A percentile compares a stretch with the other conserved stretches of the same genome.
Evolutionary conservation across 2,888 invertebrate species (phyloP).

Genomic region (Drosophila paranaensis): DNA sequence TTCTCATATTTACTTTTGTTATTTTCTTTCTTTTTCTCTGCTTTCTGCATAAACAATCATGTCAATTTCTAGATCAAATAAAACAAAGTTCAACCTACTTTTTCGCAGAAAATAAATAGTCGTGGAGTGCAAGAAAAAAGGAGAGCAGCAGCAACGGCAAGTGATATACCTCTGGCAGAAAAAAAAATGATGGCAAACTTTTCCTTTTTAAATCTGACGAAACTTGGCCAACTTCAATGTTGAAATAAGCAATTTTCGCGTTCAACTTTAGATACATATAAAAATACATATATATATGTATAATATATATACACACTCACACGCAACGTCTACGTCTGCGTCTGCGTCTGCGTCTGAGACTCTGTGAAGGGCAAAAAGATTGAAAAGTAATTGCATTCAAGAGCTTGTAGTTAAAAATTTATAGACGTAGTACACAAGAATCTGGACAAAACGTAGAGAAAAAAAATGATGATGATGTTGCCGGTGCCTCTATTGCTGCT

Average conservation of each 20-base stretch:
- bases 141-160: not conserved
- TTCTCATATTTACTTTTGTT: conserved; percentile 28
- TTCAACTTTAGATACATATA: conserved; percentile 42
- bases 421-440: conserved; percentile 67
- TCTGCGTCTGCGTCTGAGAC: conserved; percentile 22
- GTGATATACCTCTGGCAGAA: conserved; percentile 59
- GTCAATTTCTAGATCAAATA: conserved; percentile 77
- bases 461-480: conserved; percentile 51
- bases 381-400: conserved; percentile 81
- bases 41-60: conserved; percentile 72
- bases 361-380: conserved; percentile 59
- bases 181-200: conserved; percentile 66
- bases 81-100: conserved; percentile 66
- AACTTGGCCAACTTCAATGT: conserved; percentile 71
- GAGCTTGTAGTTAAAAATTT: conserved; percentile 80
- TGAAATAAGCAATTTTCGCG: conserved; percentile 80
- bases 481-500: conserved; percentile 8
- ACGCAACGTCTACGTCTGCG: conserved; percentile 11
- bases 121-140: conserved; percentile 7
- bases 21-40: not conserved
- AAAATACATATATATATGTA: conserved; percentile 14
- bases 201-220: conserved; percentile 59
- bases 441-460: conserved; percentile 50
- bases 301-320: conserved; percentile 12
- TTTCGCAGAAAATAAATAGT: conserved; percentile 50